phyloP scores from a whole-genome alignment of 2,888 invertebrate species.

The Nomada hirtipes region DNA sequence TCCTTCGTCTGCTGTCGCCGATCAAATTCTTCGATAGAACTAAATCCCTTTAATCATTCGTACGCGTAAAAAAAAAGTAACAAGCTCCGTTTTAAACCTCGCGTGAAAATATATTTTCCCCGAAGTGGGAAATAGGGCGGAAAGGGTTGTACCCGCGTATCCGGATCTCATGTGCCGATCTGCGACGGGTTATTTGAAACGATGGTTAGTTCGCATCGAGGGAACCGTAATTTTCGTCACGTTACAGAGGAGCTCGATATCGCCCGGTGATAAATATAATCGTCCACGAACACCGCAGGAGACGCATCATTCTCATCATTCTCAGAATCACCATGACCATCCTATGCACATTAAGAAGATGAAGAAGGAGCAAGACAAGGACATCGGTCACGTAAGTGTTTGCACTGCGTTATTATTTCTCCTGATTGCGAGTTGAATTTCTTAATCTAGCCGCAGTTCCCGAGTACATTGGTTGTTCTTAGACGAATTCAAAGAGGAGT shows the following conservation, averaged over 20 bases:
- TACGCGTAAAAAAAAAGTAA: slow-evolving; percentile 8
- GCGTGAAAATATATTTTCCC: slow-evolving; percentile 2
- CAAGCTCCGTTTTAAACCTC: neutral
- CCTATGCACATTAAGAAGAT: slow-evolving; percentile 86
- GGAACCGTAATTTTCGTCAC: slow-evolving; percentile 33
- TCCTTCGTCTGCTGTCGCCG: slow-evolving; percentile 19
- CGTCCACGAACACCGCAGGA: slow-evolving; percentile 91
- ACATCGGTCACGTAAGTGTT: slow-evolving; percentile 91
- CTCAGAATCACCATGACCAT: slow-evolving; percentile 82
- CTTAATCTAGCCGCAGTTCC: neutral
- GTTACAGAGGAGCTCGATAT: slow-evolving; percentile 93
- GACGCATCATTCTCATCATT: slow-evolving; percentile 87
- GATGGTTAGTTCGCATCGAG: neutral
- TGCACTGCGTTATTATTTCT: neutral
- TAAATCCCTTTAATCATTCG: neutral
- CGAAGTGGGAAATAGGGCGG: neutral
- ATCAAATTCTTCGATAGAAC: neutral
- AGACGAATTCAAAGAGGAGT: too few relatives aligned
- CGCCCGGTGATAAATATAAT: slow-evolving; percentile 92
- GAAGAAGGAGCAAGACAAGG: slow-evolving; percentile 92
- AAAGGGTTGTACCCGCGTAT: neutral
- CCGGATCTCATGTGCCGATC: neutral
- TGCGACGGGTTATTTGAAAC: neutral
- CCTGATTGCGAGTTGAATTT: neutral
- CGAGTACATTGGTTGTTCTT: neutral